These are phyloP conservation scores for Campaea margaritaria DNA, from an alignment of 2,888 invertebrate species.

Conservation along the genomic window DNA sequence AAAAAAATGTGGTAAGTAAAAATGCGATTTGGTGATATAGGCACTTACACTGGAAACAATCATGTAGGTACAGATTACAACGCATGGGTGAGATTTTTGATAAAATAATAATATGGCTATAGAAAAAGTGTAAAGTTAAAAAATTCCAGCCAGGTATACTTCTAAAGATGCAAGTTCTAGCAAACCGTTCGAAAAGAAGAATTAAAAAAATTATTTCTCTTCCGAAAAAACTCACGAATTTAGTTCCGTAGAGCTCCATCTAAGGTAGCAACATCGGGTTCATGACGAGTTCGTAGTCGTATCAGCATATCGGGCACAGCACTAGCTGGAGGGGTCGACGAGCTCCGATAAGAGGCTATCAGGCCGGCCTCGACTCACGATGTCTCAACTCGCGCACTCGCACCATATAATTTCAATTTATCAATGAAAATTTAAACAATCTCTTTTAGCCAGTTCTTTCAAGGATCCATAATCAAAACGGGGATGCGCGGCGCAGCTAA, in stretches of 20 bases:
- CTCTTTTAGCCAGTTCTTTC: too few species aligned
- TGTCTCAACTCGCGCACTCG: constrained; percentile 41
- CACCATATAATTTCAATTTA: constrained; percentile 53
- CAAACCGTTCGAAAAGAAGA: neutral
- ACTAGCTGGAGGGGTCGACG: constrained; percentile 53
- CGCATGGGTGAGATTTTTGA: too few species aligned
- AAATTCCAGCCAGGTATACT: too few species aligned
- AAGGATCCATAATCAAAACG: too few species aligned
- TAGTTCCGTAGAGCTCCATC: neutral
- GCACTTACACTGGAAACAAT: too few species aligned
- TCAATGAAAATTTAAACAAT: constrained; percentile 48
- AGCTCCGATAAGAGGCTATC: constrained; percentile 51
- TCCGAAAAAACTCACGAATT: neutral
- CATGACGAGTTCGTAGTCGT: constrained; percentile 9
- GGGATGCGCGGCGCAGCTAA: too few species aligned
- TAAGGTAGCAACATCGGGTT: constrained; percentile 13
- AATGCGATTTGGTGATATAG: too few species aligned
- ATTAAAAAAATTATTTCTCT: neutral
- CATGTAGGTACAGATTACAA: too few species aligned
- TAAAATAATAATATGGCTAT: too few species aligned
- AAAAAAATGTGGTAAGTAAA: too few species aligned
- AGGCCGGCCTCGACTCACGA: constrained; percentile 48
- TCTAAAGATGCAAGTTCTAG: too few species aligned
- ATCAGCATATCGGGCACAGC: constrained; percentile 39
- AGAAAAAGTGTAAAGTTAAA: too few species aligned